Percentiles rank a stretch among this genome's conserved stretches.
Evolutionary conservation across 2,797 vertebrate species (phyloP).

Genomic region (Pyrocephalus nanus): DNA sequence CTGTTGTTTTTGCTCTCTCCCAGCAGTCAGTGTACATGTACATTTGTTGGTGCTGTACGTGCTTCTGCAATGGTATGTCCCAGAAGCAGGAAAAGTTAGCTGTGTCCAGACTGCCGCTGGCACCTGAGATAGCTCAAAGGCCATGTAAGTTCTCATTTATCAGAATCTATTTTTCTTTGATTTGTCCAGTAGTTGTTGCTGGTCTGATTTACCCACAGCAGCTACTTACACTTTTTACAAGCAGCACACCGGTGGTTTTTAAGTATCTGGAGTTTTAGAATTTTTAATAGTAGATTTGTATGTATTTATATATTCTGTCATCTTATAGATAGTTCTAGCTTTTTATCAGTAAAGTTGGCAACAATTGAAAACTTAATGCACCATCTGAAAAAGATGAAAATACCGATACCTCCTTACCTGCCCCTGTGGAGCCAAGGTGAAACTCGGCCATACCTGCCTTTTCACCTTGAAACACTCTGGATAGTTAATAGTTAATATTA

Average conservation of each 20-base stretch:
- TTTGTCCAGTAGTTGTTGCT: background rate
- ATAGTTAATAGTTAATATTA: background rate
- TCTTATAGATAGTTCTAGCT: background rate
- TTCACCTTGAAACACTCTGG: background rate
- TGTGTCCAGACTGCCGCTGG: background rate
- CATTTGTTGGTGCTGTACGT: background rate
- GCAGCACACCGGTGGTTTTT: background rate
- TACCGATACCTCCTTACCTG: background rate
- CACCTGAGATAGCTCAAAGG: background rate
- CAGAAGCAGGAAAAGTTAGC: conserved; percentile 14
- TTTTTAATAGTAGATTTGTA: background rate
- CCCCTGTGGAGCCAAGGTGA: background rate
- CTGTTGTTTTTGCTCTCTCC: background rate
- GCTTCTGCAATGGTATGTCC: background rate
- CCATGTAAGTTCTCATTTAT: conserved; percentile 2
- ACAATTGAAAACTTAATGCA: background rate
- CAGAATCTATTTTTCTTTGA: background rate
- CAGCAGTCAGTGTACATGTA: background rate
- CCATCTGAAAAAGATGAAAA: background rate
- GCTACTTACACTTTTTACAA: background rate
- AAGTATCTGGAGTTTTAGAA: background rate
- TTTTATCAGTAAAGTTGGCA: background rate
- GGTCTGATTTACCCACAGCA: background rate
- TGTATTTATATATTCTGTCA: background rate
- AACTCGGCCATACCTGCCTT: background rate